A percentile compares a stretch with the other conserved stretches of the same genome.
These are phyloP conservation scores for Theodoxus fluviatilis DNA, from an alignment of 2,888 invertebrate species.

Conservation along the genomic window DNA sequence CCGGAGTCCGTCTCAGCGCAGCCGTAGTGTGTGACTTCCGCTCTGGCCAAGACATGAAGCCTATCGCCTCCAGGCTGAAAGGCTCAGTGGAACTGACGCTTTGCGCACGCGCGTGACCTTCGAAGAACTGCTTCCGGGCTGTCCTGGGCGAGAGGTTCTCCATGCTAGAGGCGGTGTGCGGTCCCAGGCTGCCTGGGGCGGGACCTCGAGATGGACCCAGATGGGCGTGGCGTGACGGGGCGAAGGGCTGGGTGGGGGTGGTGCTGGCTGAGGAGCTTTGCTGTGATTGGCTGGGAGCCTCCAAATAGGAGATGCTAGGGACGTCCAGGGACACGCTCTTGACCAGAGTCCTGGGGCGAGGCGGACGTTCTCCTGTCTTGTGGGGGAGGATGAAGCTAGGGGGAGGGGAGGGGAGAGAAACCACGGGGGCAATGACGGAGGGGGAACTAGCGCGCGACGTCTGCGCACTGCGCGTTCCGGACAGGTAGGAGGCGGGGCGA, in stretches of 20 bases:
- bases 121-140: conserved; percentile 52
- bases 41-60: conserved; percentile 45
- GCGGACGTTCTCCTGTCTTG: conserved; percentile 26
- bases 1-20: too few relatives aligned
- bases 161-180: conserved; percentile 30
- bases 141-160: conserved; percentile 46
- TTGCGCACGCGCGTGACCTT: conserved; percentile 29
- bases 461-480: conserved; percentile 48
- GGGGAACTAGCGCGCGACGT: conserved; percentile 45
- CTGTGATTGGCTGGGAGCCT: conserved; percentile 29
- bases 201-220: conserved; percentile 18
- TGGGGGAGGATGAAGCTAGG: conserved; percentile 26
- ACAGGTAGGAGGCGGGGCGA: conserved; percentile 36
- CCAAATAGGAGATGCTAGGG: conserved; percentile 32
- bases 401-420: conserved; percentile 20
- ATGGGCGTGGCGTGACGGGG: conserved; percentile 20
- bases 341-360: conserved; percentile 34
- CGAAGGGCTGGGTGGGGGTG: conserved; percentile 30
- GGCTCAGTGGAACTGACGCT: not conserved
- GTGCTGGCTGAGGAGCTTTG: conserved; percentile 27
- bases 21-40: too few relatives aligned
- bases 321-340: conserved; percentile 49
- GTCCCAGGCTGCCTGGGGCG: conserved; percentile 23
- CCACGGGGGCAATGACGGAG: conserved; percentile 24
- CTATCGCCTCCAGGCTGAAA: conserved; percentile 9